phyloP scores from a whole-genome alignment of 2,113 vertebrate species.

The Sclerurus mexicanus region DNA sequence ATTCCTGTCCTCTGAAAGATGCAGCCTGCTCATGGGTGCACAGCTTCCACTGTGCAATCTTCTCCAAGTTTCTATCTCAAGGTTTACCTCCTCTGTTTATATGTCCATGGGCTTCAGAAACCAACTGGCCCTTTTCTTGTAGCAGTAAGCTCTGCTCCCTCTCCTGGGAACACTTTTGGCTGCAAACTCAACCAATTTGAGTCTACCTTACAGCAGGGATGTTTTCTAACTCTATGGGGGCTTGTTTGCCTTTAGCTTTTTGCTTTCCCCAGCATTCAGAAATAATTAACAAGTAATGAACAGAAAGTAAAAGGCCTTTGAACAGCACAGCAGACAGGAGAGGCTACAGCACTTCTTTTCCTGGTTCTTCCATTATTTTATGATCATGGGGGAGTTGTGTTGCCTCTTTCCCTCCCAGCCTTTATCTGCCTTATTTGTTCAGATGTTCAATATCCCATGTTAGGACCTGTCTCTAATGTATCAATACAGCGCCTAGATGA shows the following conservation, averaged over 20 bases:
- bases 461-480: neutral
- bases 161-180: conserved; percentile 31
- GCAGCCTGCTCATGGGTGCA: rapidly evolving
- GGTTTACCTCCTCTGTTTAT: neutral
- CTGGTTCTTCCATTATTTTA: conserved; percentile 1
- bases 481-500: neutral
- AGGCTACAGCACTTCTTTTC: neutral
- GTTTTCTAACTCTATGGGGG: neutral
- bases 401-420: neutral
- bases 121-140: neutral
- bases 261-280: conserved; percentile 5
- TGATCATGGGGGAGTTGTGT: neutral
- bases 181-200: neutral
- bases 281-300: conserved; percentile 48
- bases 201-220: neutral
- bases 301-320: conserved; percentile 27
- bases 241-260: conserved; percentile 32
- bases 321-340: neutral
- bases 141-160: neutral
- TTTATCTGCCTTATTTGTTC: neutral
- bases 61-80: neutral
- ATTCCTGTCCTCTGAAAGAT: neutral
- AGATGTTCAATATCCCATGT: neutral
- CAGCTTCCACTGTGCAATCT: neutral
- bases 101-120: neutral